A percentile compares a stretch with the other conserved stretches of the same genome.
Evolutionary conservation across 37 sponge, comb jelly and placozoan genomes (phyloP).

Genomic region (Aphrocallistes beatrix): DNA sequence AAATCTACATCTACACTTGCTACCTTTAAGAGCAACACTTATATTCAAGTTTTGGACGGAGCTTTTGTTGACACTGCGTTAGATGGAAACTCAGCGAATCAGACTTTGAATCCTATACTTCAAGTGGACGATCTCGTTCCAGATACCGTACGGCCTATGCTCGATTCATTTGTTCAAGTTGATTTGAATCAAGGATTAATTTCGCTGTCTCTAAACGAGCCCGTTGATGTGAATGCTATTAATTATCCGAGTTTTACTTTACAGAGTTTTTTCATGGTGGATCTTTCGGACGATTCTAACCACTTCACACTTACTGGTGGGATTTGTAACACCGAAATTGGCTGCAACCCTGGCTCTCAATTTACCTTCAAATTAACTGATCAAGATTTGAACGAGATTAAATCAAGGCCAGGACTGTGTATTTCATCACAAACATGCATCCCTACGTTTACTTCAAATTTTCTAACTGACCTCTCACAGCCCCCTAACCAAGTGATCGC

Average conservation of each 20-base stretch:
- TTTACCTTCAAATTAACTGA: background rate
- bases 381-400: background rate
- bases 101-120: background rate
- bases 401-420: background rate
- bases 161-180: conserved; percentile 35
- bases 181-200: conserved; percentile 43
- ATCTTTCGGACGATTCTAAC: conserved; percentile 21
- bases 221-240: conserved; percentile 38
- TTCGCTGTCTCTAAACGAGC: conserved; percentile 51
- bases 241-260: conserved; percentile 29
- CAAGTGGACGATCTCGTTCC: background rate
- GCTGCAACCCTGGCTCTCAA: background rate
- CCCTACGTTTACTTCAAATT: conserved; percentile 16
- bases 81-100: background rate
- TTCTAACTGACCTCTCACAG: conserved; percentile 38
- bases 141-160: background rate
- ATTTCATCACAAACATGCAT: background rate
- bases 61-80: background rate
- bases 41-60: conserved; percentile 7
- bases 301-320: background rate
- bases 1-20: conserved; percentile 31
- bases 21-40: conserved; percentile 23
- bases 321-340: background rate
- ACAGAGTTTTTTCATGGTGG: conserved; percentile 28
- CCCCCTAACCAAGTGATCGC: conserved; percentile 29